These are phyloP conservation scores for Rhabdophis nuchalis DNA, from an alignment of 2,797 vertebrate species.

Conservation along the genomic window DNA sequence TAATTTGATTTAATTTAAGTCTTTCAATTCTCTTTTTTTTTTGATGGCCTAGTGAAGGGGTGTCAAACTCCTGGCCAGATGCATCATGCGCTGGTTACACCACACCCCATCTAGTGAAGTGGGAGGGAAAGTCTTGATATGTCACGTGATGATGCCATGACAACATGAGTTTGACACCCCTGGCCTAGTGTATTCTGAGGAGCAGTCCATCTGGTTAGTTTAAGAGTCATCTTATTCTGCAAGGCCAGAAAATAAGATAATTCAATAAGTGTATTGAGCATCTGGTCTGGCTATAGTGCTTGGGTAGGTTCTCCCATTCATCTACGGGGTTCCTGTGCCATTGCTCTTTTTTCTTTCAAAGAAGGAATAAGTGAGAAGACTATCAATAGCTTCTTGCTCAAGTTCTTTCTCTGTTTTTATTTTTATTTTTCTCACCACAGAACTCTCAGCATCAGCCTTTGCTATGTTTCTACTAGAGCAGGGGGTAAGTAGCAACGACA, in stretches of 20 bases:
- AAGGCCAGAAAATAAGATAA: not conserved
- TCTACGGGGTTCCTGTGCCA: not conserved
- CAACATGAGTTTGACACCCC: no score
- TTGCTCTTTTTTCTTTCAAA: not conserved
- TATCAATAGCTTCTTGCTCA: not conserved
- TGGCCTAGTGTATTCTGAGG: not conserved
- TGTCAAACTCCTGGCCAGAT: no score
- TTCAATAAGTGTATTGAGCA: not conserved
- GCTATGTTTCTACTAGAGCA: not conserved
- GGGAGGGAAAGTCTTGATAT: no score
- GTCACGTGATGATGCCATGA: fast-evolving
- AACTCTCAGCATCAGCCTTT: not conserved
- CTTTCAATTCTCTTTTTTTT: not conserved
- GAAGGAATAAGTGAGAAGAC: not conserved
- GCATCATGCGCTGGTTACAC: no score
- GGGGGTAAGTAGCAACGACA: not conserved
- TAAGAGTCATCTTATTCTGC: not conserved
- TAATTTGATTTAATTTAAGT: not conserved
- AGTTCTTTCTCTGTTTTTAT: not conserved
- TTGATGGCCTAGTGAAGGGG: not conserved
- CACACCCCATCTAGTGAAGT: no score
- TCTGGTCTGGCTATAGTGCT: not conserved
- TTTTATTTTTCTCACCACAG: not conserved
- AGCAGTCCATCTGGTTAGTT: not conserved
- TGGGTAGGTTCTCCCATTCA: not conserved